Evolutionary conservation across 2,113 vertebrate species (phyloP), one percentile per base, ranked within the genome.

Genomic region (Percina caprodes): DNA sequence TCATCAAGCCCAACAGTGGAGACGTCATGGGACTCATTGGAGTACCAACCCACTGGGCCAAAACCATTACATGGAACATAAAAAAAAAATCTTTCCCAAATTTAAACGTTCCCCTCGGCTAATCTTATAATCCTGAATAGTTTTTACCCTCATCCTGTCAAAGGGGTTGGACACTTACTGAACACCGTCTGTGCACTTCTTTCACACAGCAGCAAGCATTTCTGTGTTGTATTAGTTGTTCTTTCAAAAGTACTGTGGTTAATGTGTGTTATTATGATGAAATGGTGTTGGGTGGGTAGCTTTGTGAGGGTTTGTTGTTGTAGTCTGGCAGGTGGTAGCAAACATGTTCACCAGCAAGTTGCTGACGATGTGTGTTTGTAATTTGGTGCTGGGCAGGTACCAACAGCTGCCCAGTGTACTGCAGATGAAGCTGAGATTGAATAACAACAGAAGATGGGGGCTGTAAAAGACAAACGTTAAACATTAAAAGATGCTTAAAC

Each of bases 121-220:
- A 82, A 91, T 92, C 87, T 88, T n/a, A 63, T 86, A 83, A 88
- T 87, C 77, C 74, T 77, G 30, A 75, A 80, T 58, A 56, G 61
- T 35, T 59, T 82, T 83, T 42, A 67, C 33, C 56, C 16, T 67
- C 48, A 33, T 61, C 54, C 67, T 80, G 76, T 67, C 74, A 77
- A 84, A 80, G 5, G 33, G 26, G 30, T 54, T 58, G 61, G 35
- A 42, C 19, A 26, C 69, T 77, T 48, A 8, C 30, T 30, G 30
- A 26, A 82, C 68, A 23, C 66, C 67, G 46, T 54, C 66, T 54
- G 62, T 2, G 39, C n/a, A 18, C 55, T 23, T 56, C 24, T 7
- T 71, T 21, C 3, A 39, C 24, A 23, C 33, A 24, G 54, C 16
- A n/a, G 35, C 12, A 55, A 14, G 19, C 8, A 6, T 48, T 62